Percentiles rank a stretch among this genome's conserved stretches.
Conservation (phyloP, 2,113 vertebrate genomes). For the Callionymus lyra region DNA sequence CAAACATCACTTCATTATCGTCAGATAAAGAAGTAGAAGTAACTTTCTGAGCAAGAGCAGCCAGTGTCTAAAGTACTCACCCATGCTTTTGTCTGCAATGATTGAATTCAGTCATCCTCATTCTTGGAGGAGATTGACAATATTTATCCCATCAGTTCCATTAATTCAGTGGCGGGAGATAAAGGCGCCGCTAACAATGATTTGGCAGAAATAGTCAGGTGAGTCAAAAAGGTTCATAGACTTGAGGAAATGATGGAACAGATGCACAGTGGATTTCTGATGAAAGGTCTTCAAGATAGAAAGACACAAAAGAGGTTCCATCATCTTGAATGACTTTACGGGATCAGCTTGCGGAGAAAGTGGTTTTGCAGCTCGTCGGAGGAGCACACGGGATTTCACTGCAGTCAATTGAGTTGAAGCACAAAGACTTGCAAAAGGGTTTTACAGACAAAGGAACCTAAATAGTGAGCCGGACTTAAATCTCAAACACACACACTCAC, state of each 20-base stretch:
- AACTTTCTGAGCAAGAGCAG: constrained; percentile 36
- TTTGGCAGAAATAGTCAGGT: constrained; percentile 51
- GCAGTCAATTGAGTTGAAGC: constrained; percentile 27
- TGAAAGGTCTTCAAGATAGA: constrained; percentile 37
- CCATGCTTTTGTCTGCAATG: constrained; percentile 58
- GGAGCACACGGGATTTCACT: constrained; percentile 33
- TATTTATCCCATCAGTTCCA: constrained; percentile 66
- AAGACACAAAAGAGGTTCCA: constrained; percentile 30
- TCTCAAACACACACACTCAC: too few relatives aligned
- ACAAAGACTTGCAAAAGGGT: constrained; percentile 21
- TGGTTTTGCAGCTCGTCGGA: constrained; percentile 16
- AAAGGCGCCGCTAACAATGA: constrained; percentile 66
- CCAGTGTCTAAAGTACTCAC: constrained; percentile 37
- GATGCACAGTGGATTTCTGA: constrained; percentile 31
- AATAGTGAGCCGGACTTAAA: too few relatives aligned
- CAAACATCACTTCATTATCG: too few relatives aligned
- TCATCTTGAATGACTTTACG: constrained; percentile 41
- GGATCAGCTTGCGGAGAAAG: constrained; percentile 27
- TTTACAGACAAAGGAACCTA: too few relatives aligned
- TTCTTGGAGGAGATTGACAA: constrained; percentile 70
- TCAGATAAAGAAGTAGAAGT: too few relatives aligned
- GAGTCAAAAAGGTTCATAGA: constrained; percentile 17
- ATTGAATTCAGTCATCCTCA: constrained; percentile 67
- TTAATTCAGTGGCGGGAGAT: constrained; percentile 68
- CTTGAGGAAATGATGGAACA: constrained; percentile 21